These are phyloP conservation scores for Cyprinodon tularosa DNA, from an alignment of 2,113 vertebrate genomes.

Conservation along the genomic window DNA sequence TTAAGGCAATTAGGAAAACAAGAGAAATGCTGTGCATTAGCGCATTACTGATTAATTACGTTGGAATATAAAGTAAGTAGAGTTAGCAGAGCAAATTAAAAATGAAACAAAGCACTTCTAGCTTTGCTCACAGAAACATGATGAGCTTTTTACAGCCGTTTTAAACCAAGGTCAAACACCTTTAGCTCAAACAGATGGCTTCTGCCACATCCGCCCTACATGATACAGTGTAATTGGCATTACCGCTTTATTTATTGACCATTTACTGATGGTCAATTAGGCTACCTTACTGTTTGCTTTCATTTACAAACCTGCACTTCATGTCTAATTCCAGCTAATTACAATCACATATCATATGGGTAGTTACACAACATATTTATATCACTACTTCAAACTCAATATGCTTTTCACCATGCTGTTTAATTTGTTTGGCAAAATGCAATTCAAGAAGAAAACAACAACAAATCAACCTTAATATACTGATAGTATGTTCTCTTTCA, in stretches of 20 bases:
- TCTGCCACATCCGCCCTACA: conserved; percentile 46
- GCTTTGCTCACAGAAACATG: conserved; percentile 5
- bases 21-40: conserved; percentile 39
- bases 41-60: conserved; percentile 39
- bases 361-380: conserved; percentile 26
- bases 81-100: conserved; percentile 20
- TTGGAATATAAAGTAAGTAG: conserved; percentile 32
- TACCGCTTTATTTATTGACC: conserved; percentile 71
- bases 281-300: conserved; percentile 52
- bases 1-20: conserved; percentile 55
- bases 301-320: conserved; percentile 53
- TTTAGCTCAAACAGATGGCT: conserved; percentile 66
- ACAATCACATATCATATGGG: conserved; percentile 38
- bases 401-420: neutral
- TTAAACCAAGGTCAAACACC: conserved; percentile 61
- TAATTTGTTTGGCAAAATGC: neutral
- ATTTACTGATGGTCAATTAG: conserved; percentile 72
- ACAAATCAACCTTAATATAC: neutral
- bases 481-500: neutral
- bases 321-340: conserved; percentile 51
- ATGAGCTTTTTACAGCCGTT: conserved; percentile 21
- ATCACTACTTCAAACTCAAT: neutral
- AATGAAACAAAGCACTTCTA: conserved; percentile 18
- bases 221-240: conserved; percentile 64
- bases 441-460: neutral